These are phyloP conservation scores for Drosophila ironensis DNA, from an alignment of 1,140 invertebrate genomes.

Conservation along the genomic window DNA sequence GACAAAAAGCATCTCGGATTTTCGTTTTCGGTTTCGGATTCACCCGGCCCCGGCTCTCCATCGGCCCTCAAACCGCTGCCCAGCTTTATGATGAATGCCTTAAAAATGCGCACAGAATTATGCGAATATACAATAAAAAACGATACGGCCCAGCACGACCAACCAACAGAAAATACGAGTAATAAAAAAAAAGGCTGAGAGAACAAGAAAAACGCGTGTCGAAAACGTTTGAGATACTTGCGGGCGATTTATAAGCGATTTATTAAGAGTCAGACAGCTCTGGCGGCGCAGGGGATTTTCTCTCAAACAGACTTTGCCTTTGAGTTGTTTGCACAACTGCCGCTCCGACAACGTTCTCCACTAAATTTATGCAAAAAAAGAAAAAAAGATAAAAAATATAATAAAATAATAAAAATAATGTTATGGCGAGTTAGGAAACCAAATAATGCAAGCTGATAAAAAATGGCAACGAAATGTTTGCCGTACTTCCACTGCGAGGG, in stretches of 20 bases:
- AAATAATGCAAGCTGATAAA: conserved; percentile 27
- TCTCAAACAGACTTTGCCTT: conserved; percentile 21
- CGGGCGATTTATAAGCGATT: conserved; percentile 66
- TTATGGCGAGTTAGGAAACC: conserved; percentile 12
- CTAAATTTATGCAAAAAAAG: conserved; percentile 43
- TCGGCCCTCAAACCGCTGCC: conserved; percentile 3
- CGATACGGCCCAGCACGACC: not conserved
- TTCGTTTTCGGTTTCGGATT: conserved; percentile 29
- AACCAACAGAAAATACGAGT: conserved; percentile 2
- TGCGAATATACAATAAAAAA: conserved; percentile 17
- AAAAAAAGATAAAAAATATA: too few species aligned
- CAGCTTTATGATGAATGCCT: conserved; percentile 67
- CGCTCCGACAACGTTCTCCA: conserved; percentile 5
- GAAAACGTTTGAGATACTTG: conserved; percentile 57
- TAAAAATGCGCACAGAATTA: conserved; percentile 54
- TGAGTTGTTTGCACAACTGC: conserved; percentile 65
- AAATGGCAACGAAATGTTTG: conserved; percentile 62
- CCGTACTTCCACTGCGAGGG: conserved; percentile 28
- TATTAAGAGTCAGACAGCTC: conserved; percentile 44
- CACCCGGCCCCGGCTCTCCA: not conserved
- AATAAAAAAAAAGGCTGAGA: not conserved
- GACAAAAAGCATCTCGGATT: conserved; percentile 56
- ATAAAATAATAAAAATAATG: conserved; percentile 27
- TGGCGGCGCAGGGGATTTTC: conserved; percentile 7
- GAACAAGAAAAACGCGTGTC: conserved; percentile 61